phyloP scores from a whole-genome alignment of 2,797 vertebrate species.

The Adrianichthys oophorus region DNA sequence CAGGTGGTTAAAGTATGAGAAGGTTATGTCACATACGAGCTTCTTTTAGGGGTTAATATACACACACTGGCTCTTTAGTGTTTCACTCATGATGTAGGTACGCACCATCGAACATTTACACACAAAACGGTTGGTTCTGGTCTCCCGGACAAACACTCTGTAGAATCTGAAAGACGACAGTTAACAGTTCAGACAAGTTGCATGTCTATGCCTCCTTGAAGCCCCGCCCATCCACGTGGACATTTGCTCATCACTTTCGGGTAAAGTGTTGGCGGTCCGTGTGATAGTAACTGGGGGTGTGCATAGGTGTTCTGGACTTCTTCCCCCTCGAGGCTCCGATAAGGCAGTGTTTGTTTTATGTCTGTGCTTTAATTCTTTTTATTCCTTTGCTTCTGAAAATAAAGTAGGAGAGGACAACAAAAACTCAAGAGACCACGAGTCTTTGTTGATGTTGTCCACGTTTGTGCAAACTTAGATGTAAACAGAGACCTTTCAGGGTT shows the following conservation, averaged over 20 bases:
- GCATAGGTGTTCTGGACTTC: slow-evolving; percentile 85
- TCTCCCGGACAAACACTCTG: slow-evolving; percentile 85
- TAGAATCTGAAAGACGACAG: slow-evolving; percentile 81
- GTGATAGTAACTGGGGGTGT: slow-evolving; percentile 88
- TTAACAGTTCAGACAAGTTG: slow-evolving; percentile 85
- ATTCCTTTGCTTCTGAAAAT: too few relatives aligned
- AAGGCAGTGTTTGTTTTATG: slow-evolving; percentile 36
- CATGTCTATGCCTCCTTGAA: slow-evolving; percentile 30
- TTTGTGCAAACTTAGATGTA: slow-evolving; percentile 78
- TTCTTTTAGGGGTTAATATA: slow-evolving; percentile 78
- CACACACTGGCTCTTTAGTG: slow-evolving; percentile 84
- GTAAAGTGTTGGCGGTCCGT: slow-evolving; percentile 87
- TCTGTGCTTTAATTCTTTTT: neutral
- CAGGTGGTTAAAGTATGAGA: slow-evolving; percentile 54
- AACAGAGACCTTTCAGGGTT: slow-evolving; percentile 59
- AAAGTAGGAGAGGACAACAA: too few relatives aligned
- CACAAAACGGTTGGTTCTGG: slow-evolving; percentile 86
- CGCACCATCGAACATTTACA: slow-evolving; percentile 92
- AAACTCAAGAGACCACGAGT: slow-evolving; percentile 50
- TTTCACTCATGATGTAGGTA: slow-evolving; percentile 79
- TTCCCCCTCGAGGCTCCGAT: slow-evolving; percentile 46
- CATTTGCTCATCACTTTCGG: slow-evolving; percentile 69
- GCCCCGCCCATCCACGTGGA: slow-evolving; percentile 76
- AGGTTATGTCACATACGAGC: slow-evolving; percentile 74
- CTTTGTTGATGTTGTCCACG: slow-evolving; percentile 51